Evolutionary conservation across 2,113 vertebrate genomes (phyloP).

Genomic region (Notechis scutatus): DNA sequence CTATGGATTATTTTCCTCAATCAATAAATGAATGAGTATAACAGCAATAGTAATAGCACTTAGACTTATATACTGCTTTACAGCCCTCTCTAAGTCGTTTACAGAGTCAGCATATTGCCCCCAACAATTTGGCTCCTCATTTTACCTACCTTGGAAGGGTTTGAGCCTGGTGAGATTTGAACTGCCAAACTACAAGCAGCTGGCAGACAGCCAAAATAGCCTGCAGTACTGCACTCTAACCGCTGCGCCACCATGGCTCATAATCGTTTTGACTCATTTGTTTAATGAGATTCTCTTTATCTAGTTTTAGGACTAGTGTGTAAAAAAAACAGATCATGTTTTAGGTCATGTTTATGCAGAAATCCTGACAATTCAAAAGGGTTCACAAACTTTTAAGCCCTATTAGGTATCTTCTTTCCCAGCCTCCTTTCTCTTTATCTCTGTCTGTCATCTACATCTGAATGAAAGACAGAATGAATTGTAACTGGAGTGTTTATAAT

Average conservation of each 20-base stretch:
- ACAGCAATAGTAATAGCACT: not conserved
- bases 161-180: no score
- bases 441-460: not conserved
- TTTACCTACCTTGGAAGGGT: no score
- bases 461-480: not conserved
- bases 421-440: not conserved
- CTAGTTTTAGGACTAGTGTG: not conserved
- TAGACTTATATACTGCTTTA: no score
- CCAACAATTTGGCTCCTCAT: no score
- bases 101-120: no score
- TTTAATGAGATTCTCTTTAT: not conserved
- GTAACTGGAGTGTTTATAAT: not conserved
- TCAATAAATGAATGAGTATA: not conserved
- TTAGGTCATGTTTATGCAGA: not conserved
- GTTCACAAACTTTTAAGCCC: not conserved
- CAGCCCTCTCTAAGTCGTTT: no score
- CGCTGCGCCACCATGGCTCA: no score
- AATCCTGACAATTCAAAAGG: not conserved
- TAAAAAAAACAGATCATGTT: not conserved
- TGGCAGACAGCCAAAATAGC: no score
- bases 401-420: not conserved
- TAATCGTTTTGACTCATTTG: not conserved
- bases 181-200: no score
- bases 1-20: not conserved
- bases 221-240: no score